Base-by-base conservation (phyloP, 2,888 invertebrate species). In the Augiades crinisus region DNA sequence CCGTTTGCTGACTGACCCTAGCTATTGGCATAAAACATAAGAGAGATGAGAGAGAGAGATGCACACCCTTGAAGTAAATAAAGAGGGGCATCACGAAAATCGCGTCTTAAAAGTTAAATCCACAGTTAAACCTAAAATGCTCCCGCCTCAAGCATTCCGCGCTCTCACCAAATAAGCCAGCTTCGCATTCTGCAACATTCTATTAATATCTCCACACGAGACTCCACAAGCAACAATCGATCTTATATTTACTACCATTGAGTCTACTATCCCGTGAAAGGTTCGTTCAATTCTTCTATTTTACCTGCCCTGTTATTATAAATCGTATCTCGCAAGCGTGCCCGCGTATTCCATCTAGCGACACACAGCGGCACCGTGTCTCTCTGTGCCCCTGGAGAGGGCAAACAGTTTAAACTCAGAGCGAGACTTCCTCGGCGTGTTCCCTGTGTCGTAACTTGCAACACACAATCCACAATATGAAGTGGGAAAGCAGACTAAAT, bases 101-200 rank as follows among this genome's bases (percentile, higher is more conserved):
- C 14, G 8, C 24, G 14, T 33, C 34, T 43, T 27, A 43, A 49
- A 36, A 50, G 50, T 50, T 43, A 50, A 30, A 27, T 12, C 12
- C 4, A 27, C 13, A 41, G 43, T 50, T 43, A 50, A 45, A 22
- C 14, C 21, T 8, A 21, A 22, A 21, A 5, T 10, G 16, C 45
- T 45, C 13, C 22, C 24, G 7, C 16, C 19, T 13, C 19, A 12
- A 3, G 30, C 41, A 17, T 22, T 31, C 54, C 33, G 31, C 70
- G 64, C 74, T 72, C 81, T 70, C 64, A 73, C 85, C 86, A 81
- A 85, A 85, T 85, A 85, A 81, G 82, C 72, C 75, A 67, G 64
- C 63, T 5, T 22, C 34, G 70, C 81, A 80, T 75, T 79, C 75
- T 82, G 83, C 85, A 82, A 69, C 65, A 58, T 59, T 60, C 81